Percentiles rank a stretch among this genome's conserved stretches.
Conservation (phyloP, 2,888 invertebrate genomes). For the Darwinula stevensoni region DNA sequence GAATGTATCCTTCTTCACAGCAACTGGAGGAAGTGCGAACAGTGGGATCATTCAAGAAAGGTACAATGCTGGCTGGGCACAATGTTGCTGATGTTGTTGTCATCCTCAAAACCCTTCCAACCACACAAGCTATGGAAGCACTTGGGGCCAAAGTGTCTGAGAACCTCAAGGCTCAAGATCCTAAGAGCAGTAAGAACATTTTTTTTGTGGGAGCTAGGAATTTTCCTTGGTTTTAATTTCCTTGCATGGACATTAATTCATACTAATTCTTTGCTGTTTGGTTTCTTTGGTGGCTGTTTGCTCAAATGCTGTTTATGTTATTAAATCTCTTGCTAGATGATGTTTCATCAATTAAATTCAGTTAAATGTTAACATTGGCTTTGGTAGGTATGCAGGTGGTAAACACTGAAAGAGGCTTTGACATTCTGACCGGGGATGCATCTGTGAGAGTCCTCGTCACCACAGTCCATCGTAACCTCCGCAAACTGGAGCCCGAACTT, state of each 20-base stretch:
- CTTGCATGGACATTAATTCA: too few species aligned
- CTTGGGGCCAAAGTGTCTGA: slow-evolving; percentile 58
- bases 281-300: too few species aligned
- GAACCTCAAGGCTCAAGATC: slow-evolving; percentile 37
- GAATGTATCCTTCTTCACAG: too few species aligned
- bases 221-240: slow-evolving; percentile 7
- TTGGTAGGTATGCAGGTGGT: too few species aligned
- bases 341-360: too few species aligned
- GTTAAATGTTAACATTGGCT: too few species aligned
- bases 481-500: slow-evolving; percentile 65
- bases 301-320: too few species aligned
- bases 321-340: too few species aligned
- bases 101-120: slow-evolving; percentile 79
- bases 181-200: slow-evolving; percentile 16
- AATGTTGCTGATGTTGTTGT: slow-evolving; percentile 91
- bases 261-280: slow-evolving; percentile 4
- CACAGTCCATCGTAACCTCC: slow-evolving; percentile 71
- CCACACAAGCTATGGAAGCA: slow-evolving; percentile 76
- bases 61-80: slow-evolving; percentile 82
- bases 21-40: slow-evolving; percentile 80
- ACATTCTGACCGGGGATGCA: slow-evolving; percentile 52
- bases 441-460: slow-evolving; percentile 70
- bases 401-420: slow-evolving; percentile 46
- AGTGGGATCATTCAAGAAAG: slow-evolving; percentile 92
- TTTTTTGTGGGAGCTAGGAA: slow-evolving; percentile 6